Percentiles rank a stretch among this genome's conserved stretches.
These are phyloP conservation scores for Drosophila rellima DNA, from an alignment of 2,888 invertebrate species.

Conservation along the genomic window DNA sequence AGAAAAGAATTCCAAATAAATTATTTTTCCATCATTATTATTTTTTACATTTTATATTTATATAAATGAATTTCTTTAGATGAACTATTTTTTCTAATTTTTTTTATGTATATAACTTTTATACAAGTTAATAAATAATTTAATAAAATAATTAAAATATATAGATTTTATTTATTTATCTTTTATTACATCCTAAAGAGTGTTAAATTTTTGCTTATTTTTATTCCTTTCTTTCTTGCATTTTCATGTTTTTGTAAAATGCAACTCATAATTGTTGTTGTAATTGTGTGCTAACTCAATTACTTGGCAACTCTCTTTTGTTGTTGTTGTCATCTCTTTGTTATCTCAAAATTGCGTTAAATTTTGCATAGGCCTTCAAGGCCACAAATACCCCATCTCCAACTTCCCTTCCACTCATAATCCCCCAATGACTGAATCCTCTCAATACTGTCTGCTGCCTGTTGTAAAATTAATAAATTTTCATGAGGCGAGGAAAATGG, in stretches of 20 bases:
- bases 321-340: conserved; percentile 47
- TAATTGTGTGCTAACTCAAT: conserved; percentile 77
- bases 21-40: not conserved
- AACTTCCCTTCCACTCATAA: not conserved
- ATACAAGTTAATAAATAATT: not conserved
- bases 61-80: not conserved
- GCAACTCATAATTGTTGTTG: conserved; percentile 74
- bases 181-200: conserved; percentile 15
- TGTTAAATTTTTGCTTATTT: conserved; percentile 9
- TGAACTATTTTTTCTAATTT: no score
- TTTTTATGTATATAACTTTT: not conserved
- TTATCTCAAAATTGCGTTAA: conserved; percentile 77
- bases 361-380: conserved; percentile 61
- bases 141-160: not conserved
- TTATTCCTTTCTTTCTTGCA: conserved; percentile 1
- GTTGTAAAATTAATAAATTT: conserved; percentile 71
- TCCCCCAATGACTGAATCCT: not conserved
- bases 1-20: not conserved
- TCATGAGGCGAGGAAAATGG: conserved; percentile 50
- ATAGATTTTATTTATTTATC: not conserved
- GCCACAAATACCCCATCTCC: conserved; percentile 26
- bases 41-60: not conserved
- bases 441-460: conserved; percentile 4
- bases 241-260: conserved; percentile 67
- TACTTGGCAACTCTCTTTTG: conserved; percentile 51